Evolutionary conservation across 2,113 vertebrate species (phyloP).

Genomic region (Gadus macrocephalus): DNA sequence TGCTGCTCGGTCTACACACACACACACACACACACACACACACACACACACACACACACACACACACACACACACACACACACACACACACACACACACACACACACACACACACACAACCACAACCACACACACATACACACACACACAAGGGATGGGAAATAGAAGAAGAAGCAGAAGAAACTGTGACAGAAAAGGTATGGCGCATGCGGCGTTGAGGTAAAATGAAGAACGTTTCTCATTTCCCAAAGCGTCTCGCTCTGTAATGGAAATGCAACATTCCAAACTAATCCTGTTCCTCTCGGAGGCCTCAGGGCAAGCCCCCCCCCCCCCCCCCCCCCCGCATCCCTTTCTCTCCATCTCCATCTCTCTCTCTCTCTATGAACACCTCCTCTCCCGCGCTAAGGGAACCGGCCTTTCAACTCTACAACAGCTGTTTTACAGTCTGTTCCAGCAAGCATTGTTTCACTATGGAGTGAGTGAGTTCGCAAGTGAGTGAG

Average conservation of each 20-base stretch:
- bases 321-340: conserved; percentile 14
- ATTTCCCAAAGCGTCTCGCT: conserved; percentile 45
- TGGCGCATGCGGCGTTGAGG: conserved; percentile 21
- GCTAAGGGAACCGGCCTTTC: conserved; percentile 16
- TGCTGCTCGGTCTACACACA: conserved; percentile 3
- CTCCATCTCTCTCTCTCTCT: conserved; percentile 19
- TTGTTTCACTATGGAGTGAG: background rate
- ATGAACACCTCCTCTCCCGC: conserved; percentile 18
- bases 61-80: conserved; percentile 2
- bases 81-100: too few species aligned
- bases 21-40: too few species aligned
- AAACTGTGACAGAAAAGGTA: conserved; percentile 18
- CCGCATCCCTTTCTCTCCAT: conserved; percentile 11
- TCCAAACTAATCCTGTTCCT: conserved; percentile 44
- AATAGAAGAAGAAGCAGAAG: conserved; percentile 37
- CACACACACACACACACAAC: background rate
- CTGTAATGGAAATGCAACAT: conserved; percentile 55
- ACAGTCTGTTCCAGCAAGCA: conserved; percentile 15
- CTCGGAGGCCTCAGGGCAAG: conserved; percentile 26
- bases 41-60: too few species aligned
- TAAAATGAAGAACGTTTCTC: conserved; percentile 44
- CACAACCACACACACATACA: background rate
- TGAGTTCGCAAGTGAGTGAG: background rate
- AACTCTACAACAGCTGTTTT: conserved; percentile 1
- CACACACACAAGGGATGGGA: conserved; percentile 5